Conservation (phyloP, 2,797 vertebrate genomes). For the Coccyzus lansbergi region DNA sequence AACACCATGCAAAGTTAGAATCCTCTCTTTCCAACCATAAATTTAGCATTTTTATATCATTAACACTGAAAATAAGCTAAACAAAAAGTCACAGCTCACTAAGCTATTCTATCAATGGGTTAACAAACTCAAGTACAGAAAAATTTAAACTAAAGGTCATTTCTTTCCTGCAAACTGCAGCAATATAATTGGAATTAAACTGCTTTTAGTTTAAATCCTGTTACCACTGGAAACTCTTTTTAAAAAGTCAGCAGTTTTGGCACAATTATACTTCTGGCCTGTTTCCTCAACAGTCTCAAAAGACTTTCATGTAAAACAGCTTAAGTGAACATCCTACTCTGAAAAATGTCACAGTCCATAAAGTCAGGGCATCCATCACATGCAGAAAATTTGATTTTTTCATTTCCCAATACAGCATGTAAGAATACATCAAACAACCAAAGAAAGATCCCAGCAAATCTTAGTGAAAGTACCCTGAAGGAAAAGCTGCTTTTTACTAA, state of each 20-base stretch:
- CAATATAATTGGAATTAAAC: slow-evolving; percentile 38
- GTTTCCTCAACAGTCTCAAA: slow-evolving; percentile 69
- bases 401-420: not conserved
- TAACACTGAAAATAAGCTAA: not conserved
- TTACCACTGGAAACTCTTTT: slow-evolving; percentile 68
- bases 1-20: not conserved
- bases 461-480: not conserved
- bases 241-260: slow-evolving; percentile 49
- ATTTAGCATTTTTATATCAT: not conserved
- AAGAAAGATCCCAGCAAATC: not conserved
- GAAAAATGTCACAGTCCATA: not conserved
- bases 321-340: slow-evolving; percentile 24
- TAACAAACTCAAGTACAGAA: slow-evolving; percentile 31
- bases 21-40: not conserved
- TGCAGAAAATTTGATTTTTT: not conserved
- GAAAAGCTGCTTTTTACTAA: not conserved
- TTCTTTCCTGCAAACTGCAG: slow-evolving; percentile 42
- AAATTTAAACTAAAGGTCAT: not conserved
- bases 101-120: not conserved
- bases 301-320: slow-evolving; percentile 63
- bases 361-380: not conserved
- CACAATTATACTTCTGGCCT: slow-evolving; percentile 59
- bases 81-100: not conserved
- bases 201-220: slow-evolving; percentile 39
- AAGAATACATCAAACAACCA: slow-evolving; percentile 1